Evolutionary conservation across 1,140 invertebrate species (phyloP).

Genomic region (Teleogryllus occipitalis): DNA sequence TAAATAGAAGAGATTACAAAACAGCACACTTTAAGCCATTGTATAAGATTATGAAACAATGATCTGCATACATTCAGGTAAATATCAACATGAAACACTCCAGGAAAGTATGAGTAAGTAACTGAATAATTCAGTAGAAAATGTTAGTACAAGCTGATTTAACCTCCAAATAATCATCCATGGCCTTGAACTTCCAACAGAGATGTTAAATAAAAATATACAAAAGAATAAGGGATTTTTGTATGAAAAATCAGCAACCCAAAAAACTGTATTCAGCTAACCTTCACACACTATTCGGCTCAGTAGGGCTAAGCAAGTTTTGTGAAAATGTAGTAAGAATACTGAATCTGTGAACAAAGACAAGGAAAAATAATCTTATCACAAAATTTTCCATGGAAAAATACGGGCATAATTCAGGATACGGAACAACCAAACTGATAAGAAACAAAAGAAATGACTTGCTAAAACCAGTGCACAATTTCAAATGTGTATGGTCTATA

Average conservation of each 20-base stretch:
- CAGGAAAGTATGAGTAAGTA: not conserved
- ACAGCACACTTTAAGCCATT: too few species aligned
- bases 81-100: not conserved
- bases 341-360: constrained; percentile 21
- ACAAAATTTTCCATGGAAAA: not conserved
- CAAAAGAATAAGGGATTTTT: not conserved
- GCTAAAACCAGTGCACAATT: too few species aligned
- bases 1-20: too few species aligned
- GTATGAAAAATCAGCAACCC: constrained; percentile 7
- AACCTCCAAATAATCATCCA: constrained; percentile 9
- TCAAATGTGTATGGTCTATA: too few species aligned
- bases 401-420: too few species aligned
- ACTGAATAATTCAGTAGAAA: not conserved
- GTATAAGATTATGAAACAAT: too few species aligned
- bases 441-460: too few species aligned
- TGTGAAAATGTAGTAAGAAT: constrained; percentile 21
- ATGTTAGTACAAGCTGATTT: not conserved
- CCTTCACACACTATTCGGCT: constrained; percentile 19
- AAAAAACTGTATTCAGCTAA: constrained; percentile 15
- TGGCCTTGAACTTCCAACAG: not conserved
- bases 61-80: too few species aligned
- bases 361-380: constrained; percentile 11
- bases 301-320: constrained; percentile 19
- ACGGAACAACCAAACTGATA: too few species aligned
- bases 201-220: not conserved